Percentiles rank a stretch among this genome's conserved stretches.
These are phyloP conservation scores for Drosophila aff. DNA, from an alignment of 1,140 invertebrate species.

Conservation along the genomic window DNA sequence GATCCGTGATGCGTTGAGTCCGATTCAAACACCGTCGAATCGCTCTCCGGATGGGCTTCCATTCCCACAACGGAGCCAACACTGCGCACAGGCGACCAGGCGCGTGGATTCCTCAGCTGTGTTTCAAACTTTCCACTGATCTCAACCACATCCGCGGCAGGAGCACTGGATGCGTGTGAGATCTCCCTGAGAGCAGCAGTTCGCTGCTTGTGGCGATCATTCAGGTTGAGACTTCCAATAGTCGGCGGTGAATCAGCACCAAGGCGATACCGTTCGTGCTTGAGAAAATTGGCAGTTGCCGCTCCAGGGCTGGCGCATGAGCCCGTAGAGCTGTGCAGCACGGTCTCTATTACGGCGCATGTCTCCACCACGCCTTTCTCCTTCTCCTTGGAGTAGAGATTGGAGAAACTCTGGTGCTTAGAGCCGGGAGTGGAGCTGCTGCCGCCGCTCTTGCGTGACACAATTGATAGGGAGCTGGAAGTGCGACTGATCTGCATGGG, in stretches of 20 bases:
- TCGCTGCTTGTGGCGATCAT: slow-evolving; percentile 78
- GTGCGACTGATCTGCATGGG: slow-evolving; percentile 92
- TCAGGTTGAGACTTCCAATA: slow-evolving; percentile 80
- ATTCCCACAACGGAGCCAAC: slow-evolving; percentile 92
- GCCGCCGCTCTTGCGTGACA: slow-evolving; percentile 85
- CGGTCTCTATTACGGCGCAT: slow-evolving; percentile 86
- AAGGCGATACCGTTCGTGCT: slow-evolving; percentile 74
- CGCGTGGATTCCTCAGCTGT: slow-evolving; percentile 89
- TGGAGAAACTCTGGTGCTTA: slow-evolving; percentile 83
- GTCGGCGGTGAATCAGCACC: slow-evolving; percentile 75
- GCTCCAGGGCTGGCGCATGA: slow-evolving; percentile 67
- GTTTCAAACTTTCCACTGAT: slow-evolving; percentile 85
- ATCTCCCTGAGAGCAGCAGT: slow-evolving; percentile 59
- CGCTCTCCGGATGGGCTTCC: slow-evolving; percentile 92
- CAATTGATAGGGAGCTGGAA: slow-evolving; percentile 88
- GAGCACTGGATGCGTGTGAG: slow-evolving; percentile 76
- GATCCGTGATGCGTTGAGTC: slow-evolving; percentile 86
- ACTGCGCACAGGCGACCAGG: slow-evolving; percentile 93
- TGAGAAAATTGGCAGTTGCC: slow-evolving; percentile 69
- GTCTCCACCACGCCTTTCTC: slow-evolving; percentile 81
- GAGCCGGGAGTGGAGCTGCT: slow-evolving; percentile 85
- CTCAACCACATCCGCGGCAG: slow-evolving; percentile 74
- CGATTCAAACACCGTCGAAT: slow-evolving; percentile 91
- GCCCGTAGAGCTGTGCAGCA: slow-evolving; percentile 87
- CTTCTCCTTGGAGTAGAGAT: slow-evolving; percentile 80